Evolutionary conservation across 2,113 vertebrate species (phyloP), one percentile per base, ranked within the genome.

Genomic region (Rafetus swinhoei): DNA sequence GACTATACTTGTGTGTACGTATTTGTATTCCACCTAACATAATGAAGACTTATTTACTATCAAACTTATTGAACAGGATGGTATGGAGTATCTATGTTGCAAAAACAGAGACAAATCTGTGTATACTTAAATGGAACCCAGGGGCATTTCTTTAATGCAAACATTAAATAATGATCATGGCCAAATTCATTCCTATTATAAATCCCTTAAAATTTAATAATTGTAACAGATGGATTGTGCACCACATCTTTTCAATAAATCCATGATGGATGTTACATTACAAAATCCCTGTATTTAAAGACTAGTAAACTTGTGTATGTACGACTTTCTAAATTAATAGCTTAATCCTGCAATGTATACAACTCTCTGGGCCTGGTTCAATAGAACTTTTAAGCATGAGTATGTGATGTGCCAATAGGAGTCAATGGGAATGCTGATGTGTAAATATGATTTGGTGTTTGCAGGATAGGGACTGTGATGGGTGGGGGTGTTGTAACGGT

Each of bases 301-400:
- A 62, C 59, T 29, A 62, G 25, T 29, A 62, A 27, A 12, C 25
- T 62, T 29, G 25, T 29, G 6, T 62, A 62, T 25, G 13, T 62
- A 14, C 25, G 27, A 62, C 59, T 62, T 62, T 62, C 25, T 62
- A 62, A 62, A 62, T 13, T 29, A 29, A 62, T 62, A 62, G 59
- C 25, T 62, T 25, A 62, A 29, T 29, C 59, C 59, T 62, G 24
- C 24, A 62, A 29, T 21, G 25, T 25, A 6, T 29, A 25, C 11
- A 62, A 62, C 5, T 22, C 45, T 15, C 24, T 52, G 45, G 45
- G 39, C 24, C 14, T 52, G 25, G 15, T 15, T 29, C 25, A 25
- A 4, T 15, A 79, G 25, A 29, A 22, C 45, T 25, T 6, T 4
- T 10, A 1, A 25, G 13, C n/a, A 55, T 9, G n/a, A 0, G 1